Base-by-base conservation (phyloP, 1,140 invertebrate species). In the Leucophenga varia region DNA sequence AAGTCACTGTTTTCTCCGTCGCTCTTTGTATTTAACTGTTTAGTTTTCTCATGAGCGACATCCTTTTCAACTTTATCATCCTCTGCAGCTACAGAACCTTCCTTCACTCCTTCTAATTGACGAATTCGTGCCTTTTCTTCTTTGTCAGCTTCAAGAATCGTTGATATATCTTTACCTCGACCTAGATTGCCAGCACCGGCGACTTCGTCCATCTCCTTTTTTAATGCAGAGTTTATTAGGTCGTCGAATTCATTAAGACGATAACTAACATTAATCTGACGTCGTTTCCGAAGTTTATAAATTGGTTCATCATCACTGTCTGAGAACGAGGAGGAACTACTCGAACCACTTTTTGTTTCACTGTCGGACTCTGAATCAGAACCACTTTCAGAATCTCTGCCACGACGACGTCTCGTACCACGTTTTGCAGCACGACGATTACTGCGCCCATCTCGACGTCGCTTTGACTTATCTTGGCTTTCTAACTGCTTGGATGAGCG, bases 231-330 rank as follows among this genome's bases (percentile, higher is more conserved):
- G 65, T 93, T 90, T 36, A 97, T 97, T 57, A 97, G 83, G 13
- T 95, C 88, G 74, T 97, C 94, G 75, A 91, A 97, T 70, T 96
- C 93, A 65, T 93, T 91, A 54, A 94, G 89, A 41, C 84, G 82
- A 59, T 95, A 93, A 56, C 86, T 94, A 35, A 91, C 85, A 16
- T 88, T 86, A 37, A 84, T 80, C 60, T 84, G 81, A 10, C 86
- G 77, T 14, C 90, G 79, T 61, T 89, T 86, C 6, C 90, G 80
- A 52, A 93, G 75, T 55, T 91, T 84, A 77, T 93, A 92, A 46
- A 92, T 87, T 1, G 88, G 89, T 54, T 88, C 89, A 55, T 84
- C 80, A 5, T 81, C 80, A 21, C 79, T 82, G 45, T 80, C 81
- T 0, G 80, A 79, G 41, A 77, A 80, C 50, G 77, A 77, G 40